Base-by-base conservation (phyloP, 2,113 vertebrate species). In the Empidonax alnorum region DNA sequence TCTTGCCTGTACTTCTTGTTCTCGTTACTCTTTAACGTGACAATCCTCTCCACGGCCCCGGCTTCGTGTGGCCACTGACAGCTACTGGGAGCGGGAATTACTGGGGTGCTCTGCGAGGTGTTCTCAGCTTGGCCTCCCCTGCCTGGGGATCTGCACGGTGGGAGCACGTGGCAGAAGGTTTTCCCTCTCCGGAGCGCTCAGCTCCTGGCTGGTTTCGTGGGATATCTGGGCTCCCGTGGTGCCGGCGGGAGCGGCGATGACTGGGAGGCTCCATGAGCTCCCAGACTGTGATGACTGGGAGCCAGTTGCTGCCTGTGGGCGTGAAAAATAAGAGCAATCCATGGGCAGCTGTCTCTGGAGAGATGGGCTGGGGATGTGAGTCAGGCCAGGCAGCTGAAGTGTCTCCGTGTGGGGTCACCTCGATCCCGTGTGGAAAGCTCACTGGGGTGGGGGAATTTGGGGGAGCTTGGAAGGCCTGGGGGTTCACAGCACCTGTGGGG, bases 261-360 rank as follows among this genome's bases (percentile, higher is more conserved):
- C 75, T 35, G 90, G 79, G 88, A 65, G 94, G 81, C 80, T 87
- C 30, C 17, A 3, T 4, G 77, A 84, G 94, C 59, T 83, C 21
- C 6, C 94, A 93, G 94, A 59, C 78, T 49, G 82, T 20, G 61
- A 37, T 55, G 83, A 84, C 91, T 72, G 95, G 89, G 25, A 84
- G 56, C 89, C 93, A 94, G 92, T 94, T 96, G 96, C 94, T 96
- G 79, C 24, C 82, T 59, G 95, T 96, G 95, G 95, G 95, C 87
- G 91, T 96, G 94, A 94, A 96, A 95, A 95, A 96, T 56, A 91
- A 97, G 95, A 97, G 94, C 95, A 96, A 24, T 87, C 91, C 46
- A 66, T 41, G 96, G 96, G 94, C 96, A 97, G 96, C 95, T 97
- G 96, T 94, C 95, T 75, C 25, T 2, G 87, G 68, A 14, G 12